Evolutionary conservation across 2,888 invertebrate genomes (phyloP).

Genomic region (Melanargia galathea): DNA sequence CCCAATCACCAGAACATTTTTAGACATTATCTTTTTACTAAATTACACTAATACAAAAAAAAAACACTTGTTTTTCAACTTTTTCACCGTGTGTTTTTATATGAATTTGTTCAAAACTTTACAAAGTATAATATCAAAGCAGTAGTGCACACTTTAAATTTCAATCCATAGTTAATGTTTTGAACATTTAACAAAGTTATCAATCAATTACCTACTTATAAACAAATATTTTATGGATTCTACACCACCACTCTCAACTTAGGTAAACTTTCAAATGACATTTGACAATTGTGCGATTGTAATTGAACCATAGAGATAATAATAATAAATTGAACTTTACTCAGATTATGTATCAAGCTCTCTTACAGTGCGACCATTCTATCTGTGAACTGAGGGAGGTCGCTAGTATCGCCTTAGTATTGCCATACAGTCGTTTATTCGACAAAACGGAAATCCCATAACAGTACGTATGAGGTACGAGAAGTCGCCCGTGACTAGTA

Average conservation of each 20-base stretch:
- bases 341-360: too few relatives aligned
- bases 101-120: constrained; percentile 6
- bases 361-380: too few relatives aligned
- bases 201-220: background rate
- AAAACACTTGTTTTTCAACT: constrained; percentile 38
- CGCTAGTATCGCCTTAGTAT: too few relatives aligned
- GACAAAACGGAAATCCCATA: too few relatives aligned
- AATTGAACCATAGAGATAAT: too few relatives aligned
- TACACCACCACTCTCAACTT: constrained; percentile 53
- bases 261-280: constrained; percentile 66
- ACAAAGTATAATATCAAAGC: background rate
- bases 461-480: too few relatives aligned
- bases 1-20: constrained; percentile 91
- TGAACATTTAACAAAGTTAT: background rate
- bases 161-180: background rate
- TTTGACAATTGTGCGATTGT: constrained; percentile 24
- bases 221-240: constrained; percentile 22
- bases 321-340: too few relatives aligned
- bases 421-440: too few relatives aligned
- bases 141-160: background rate
- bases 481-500: too few relatives aligned
- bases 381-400: too few relatives aligned
- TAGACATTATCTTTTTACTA: constrained; percentile 53
- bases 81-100: constrained; percentile 35
- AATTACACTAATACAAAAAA: constrained; percentile 18